A percentile compares a stretch with the other conserved stretches of the same genome.
Conservation (phyloP, 2,113 vertebrate species). For the Hiodon tergisus region DNA sequence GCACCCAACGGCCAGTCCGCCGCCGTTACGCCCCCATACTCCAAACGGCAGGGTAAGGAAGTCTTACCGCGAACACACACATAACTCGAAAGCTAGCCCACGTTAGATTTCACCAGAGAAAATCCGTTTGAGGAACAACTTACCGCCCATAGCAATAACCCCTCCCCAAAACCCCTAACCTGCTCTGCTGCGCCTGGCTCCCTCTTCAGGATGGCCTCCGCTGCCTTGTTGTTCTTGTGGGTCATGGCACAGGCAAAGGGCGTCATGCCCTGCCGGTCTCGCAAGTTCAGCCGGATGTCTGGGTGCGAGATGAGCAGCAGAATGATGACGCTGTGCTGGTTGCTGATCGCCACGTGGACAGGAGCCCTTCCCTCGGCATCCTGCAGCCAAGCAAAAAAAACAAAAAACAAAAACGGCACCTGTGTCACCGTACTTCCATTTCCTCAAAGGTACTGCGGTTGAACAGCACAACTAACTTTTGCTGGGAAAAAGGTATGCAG, state of each 20-base stretch:
- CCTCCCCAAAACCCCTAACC: slow-evolving; percentile 51
- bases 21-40: too few species aligned
- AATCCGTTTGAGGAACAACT: too few species aligned
- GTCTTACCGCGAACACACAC: too few species aligned
- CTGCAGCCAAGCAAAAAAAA: slow-evolving; percentile 46
- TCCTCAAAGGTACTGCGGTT: not conserved
- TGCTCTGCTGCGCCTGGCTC: slow-evolving; percentile 94
- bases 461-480: not conserved
- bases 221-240: slow-evolving; percentile 94
- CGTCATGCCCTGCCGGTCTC: slow-evolving; percentile 92
- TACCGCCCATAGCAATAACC: not conserved
- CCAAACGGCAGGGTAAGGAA: too few species aligned
- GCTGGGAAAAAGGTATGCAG: not conserved
- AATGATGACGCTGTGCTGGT: slow-evolving; percentile 89
- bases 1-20: too few species aligned
- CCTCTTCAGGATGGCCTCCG: slow-evolving; percentile 90
- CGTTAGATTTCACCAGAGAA: too few species aligned
- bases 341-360: slow-evolving; percentile 91
- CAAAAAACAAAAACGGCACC: not conserved
- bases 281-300: slow-evolving; percentile 80
- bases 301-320: slow-evolving; percentile 94
- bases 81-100: too few species aligned
- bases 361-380: slow-evolving; percentile 92
- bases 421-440: not conserved
- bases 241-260: slow-evolving; percentile 98